Percentiles rank a stretch among this genome's conserved stretches.
Conservation (phyloP, 2,113 vertebrate genomes). For the Piliocolobus tephrosceles region DNA sequence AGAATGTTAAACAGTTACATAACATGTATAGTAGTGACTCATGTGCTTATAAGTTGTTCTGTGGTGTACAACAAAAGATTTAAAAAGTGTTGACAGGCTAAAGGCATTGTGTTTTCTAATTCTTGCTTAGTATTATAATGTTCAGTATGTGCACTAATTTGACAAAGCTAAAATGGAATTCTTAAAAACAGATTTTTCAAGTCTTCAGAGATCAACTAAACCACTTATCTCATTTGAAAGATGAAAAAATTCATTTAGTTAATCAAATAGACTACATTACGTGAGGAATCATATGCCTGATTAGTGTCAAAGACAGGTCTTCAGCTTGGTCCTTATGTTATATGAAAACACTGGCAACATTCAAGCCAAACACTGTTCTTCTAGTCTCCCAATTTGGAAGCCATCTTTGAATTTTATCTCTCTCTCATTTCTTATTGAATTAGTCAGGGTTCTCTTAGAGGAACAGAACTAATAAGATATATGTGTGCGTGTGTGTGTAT, state of each 20-base stretch:
- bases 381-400: not conserved
- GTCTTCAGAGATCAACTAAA: not conserved
- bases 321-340: not conserved
- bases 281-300: not conserved
- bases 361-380: not conserved
- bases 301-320: not conserved
- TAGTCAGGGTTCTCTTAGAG: too few relatives aligned
- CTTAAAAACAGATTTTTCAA: not conserved
- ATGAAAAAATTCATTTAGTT: not conserved
- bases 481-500: too few relatives aligned
- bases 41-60: not conserved
- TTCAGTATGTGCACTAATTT: not conserved
- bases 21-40: not conserved
- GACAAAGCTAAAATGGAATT: not conserved
- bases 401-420: not conserved
- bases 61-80: not conserved
- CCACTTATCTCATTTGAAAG: not conserved
- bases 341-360: not conserved
- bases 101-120: not conserved
- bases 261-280: not conserved
- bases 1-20: not conserved
- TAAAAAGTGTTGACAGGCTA: not conserved
- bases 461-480: too few relatives aligned
- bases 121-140: not conserved
- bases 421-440: not conserved